These are phyloP conservation scores for Drosophila nr. perissopoda DNA, from an alignment of 2,888 invertebrate genomes.

Conservation along the genomic window DNA sequence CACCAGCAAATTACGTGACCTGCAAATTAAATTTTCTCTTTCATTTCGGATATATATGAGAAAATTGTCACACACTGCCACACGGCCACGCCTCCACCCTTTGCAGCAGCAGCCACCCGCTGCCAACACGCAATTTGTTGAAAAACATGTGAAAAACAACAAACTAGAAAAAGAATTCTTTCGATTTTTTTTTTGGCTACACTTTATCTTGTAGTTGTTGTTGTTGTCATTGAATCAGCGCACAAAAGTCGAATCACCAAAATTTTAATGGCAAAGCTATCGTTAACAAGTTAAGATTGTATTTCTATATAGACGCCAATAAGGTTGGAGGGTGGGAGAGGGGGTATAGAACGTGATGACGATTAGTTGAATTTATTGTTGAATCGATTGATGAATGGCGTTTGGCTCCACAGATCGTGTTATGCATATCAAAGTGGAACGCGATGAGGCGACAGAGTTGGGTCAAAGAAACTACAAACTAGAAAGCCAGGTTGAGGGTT, in stretches of 20 bases:
- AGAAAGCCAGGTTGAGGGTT: background rate
- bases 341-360: constrained; percentile 41
- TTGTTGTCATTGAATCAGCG: constrained; percentile 28
- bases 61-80: constrained; percentile 74
- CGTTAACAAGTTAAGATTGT: constrained; percentile 57
- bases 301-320: constrained; percentile 2
- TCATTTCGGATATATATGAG: constrained; percentile 70
- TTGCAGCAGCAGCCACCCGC: background rate
- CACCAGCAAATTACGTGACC: constrained; percentile 76
- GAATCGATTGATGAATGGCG: constrained; percentile 60
- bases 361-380: constrained; percentile 64
- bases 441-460: constrained; percentile 1
- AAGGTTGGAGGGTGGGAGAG: background rate
- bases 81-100: constrained; percentile 16
- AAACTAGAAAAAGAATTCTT: constrained; percentile 31
- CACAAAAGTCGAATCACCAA: constrained; percentile 28
- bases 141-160: constrained; percentile 50
- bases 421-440: constrained; percentile 49
- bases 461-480: constrained; percentile 2
- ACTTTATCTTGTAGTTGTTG: constrained; percentile 2
- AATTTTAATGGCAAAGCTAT: constrained; percentile 21
- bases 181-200: constrained; percentile 17
- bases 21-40: constrained; percentile 79
- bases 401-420: constrained; percentile 49
- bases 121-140: constrained; percentile 42